These are phyloP conservation scores for Drosophila malerkotliana DNA, from an alignment of 1,140 invertebrate species.

Conservation along the genomic window DNA sequence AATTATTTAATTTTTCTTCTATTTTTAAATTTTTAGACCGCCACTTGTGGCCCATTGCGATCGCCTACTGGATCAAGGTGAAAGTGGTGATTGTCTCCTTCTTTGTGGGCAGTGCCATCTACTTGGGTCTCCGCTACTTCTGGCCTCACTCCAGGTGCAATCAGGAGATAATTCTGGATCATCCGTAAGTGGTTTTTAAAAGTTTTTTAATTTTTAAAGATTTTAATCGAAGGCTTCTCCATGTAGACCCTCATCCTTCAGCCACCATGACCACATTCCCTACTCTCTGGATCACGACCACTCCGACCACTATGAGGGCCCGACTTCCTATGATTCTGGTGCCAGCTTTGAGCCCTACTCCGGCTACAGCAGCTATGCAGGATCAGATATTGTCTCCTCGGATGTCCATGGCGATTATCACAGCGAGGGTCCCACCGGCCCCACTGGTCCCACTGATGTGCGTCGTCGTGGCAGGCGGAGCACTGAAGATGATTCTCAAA, in stretches of 20 bases:
- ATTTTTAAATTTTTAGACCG: conserved; percentile 40
- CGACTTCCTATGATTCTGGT: conserved; percentile 54
- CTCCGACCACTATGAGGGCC: conserved; percentile 54
- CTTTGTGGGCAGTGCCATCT: conserved; percentile 76
- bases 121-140: conserved; percentile 68
- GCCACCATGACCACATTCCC: conserved; percentile 74
- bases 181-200: conserved; percentile 50
- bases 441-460: conserved; percentile 37
- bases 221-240: not conserved
- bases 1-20: conserved; percentile 50
- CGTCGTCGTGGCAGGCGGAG: conserved; percentile 59
- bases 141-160: conserved; percentile 58
- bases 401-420: conserved; percentile 50
- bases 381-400: conserved; percentile 60
- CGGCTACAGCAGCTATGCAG: conserved; percentile 66
- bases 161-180: conserved; percentile 70
- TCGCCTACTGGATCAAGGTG: conserved; percentile 82
- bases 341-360: conserved; percentile 75
- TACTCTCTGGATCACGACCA: conserved; percentile 65
- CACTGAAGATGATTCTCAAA: conserved; percentile 4
- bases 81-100: conserved; percentile 80
- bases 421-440: conserved; percentile 30
- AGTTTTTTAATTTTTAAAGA: not conserved
- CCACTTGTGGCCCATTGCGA: conserved; percentile 72
- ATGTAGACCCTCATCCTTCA: conserved; percentile 56